Evolutionary conservation across 1,140 invertebrate species (phyloP).

Genomic region (Drosophila pectinifera): DNA sequence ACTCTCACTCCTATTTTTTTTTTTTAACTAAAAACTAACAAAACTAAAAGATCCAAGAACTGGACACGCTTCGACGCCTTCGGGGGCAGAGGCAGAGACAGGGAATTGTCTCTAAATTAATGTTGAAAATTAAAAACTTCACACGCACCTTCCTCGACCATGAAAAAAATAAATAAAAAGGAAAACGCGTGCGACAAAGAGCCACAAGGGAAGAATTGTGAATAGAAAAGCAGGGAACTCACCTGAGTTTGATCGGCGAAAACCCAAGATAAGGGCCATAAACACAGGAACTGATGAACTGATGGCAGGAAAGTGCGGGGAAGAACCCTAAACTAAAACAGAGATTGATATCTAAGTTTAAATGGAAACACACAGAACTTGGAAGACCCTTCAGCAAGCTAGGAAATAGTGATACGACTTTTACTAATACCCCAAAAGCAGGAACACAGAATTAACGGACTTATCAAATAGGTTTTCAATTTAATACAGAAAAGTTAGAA

Average conservation of each 20-base stretch:
- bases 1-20: constrained; percentile 14
- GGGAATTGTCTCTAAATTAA: constrained; percentile 80
- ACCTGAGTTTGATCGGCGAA: constrained; percentile 65
- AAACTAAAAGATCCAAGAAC: neutral
- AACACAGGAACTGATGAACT: constrained; percentile 25
- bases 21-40: neutral
- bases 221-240: constrained; percentile 10
- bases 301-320: neutral
- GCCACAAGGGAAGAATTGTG: neutral
- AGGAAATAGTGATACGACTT: neutral
- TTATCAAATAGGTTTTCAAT: no score
- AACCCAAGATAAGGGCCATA: constrained; percentile 46
- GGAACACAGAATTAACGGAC: no score
- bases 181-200: constrained; percentile 10
- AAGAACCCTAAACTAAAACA: constrained; percentile 5
- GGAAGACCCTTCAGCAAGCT: neutral
- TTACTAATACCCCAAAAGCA: no score
- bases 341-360: constrained; percentile 26
- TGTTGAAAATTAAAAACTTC: constrained; percentile 80
- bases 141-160: constrained; percentile 62
- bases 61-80: constrained; percentile 71
- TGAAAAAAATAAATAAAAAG: constrained; percentile 10
- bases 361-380: constrained; percentile 18
- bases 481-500: no score
- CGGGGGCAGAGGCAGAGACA: neutral